Evolutionary conservation across 2,113 vertebrate species (phyloP).

Genomic region (Neofelis nebulosa): DNA sequence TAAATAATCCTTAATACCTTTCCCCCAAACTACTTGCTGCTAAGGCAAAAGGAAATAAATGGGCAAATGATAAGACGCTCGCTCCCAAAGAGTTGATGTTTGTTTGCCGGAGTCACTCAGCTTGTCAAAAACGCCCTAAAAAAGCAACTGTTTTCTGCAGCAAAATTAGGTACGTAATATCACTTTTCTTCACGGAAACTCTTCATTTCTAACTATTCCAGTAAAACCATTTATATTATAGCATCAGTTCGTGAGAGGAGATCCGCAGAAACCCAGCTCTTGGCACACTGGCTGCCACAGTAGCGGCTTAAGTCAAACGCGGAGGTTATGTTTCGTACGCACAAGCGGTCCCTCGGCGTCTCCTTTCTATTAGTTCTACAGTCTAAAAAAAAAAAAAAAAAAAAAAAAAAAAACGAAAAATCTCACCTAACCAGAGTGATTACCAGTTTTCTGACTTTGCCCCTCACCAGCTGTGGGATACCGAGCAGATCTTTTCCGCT

Average conservation of each 20-base stretch:
- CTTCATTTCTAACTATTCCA: slow-evolving; percentile 9
- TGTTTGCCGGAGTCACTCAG: neutral
- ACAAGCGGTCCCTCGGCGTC: neutral
- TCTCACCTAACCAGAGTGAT: neutral
- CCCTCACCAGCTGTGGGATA: neutral
- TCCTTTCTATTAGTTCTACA: neutral
- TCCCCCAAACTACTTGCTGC: neutral
- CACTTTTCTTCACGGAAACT: neutral
- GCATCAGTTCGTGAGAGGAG: neutral
- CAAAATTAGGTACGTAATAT: neutral
- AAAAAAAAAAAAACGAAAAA: too few relatives aligned
- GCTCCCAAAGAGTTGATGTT: neutral
- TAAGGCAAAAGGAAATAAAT: neutral
- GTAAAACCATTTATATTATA: neutral
- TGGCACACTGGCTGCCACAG: neutral
- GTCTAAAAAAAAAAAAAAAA: neutral
- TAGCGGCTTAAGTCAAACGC: neutral
- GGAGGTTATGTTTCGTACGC: neutral
- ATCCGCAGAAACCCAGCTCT: neutral
- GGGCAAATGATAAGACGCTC: neutral
- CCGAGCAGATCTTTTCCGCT: neutral
- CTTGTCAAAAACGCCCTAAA: neutral
- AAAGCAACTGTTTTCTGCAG: neutral
- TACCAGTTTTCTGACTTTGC: neutral
- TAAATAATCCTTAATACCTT: neutral